Percentiles rank a stretch among this genome's conserved stretches.
phyloP scores from a whole-genome alignment of 2,113 vertebrate species.

The Balaeniceps rex region DNA sequence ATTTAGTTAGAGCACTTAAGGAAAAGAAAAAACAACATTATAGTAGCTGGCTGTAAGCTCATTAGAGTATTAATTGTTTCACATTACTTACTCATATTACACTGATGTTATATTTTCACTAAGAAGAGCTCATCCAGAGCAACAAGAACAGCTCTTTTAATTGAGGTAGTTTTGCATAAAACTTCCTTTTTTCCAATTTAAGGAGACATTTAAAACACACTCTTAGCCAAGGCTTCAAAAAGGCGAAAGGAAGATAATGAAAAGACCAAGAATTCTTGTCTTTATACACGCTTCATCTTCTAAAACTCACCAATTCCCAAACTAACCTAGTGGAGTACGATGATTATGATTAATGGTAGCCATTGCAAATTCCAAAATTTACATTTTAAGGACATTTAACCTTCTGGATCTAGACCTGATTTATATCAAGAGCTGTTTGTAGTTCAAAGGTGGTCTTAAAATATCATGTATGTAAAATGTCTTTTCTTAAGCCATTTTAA shows the following conservation, averaged over 20 bases:
- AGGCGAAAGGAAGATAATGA: background rate
- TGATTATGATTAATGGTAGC: background rate
- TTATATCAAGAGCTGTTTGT: background rate
- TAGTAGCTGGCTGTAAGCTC: background rate
- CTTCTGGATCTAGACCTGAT: background rate
- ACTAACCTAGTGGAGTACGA: background rate
- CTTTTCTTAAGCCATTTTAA: background rate
- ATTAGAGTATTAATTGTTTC: background rate
- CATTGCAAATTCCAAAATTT: background rate
- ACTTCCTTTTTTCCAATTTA: background rate
- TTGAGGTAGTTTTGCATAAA: background rate
- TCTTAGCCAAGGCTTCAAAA: background rate
- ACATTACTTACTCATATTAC: background rate
- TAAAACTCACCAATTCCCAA: background rate
- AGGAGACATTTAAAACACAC: background rate
- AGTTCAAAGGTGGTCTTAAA: background rate
- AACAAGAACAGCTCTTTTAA: background rate
- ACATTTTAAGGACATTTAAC: background rate
- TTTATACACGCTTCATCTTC: background rate
- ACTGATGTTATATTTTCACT: background rate
- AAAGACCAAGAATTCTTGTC: background rate
- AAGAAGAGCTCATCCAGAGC: background rate
- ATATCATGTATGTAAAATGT: background rate
- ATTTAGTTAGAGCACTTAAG: conserved; percentile 48
- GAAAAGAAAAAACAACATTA: background rate